Evolutionary conservation across 2,113 vertebrate species (phyloP).

Genomic region (Mesitornis unicolor): DNA sequence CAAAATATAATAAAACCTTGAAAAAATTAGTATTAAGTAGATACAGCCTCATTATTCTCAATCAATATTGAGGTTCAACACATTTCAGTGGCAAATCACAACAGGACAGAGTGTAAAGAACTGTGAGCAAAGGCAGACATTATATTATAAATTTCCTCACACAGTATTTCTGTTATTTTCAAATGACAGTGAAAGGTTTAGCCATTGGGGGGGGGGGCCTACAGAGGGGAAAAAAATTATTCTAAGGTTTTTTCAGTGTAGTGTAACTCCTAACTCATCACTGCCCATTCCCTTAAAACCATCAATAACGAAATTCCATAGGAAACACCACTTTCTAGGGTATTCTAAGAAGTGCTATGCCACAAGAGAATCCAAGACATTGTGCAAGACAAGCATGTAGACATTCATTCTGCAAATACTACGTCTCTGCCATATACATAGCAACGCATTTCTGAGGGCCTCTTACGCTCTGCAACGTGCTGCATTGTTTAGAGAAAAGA

Average conservation of each 20-base stretch:
- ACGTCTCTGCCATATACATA: neutral
- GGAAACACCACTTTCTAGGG: neutral
- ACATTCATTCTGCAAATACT: neutral
- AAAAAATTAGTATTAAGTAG: neutral
- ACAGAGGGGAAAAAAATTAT: neutral
- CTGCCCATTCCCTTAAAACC: neutral
- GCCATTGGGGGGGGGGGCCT: no score
- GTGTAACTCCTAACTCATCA: neutral
- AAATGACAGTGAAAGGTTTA: neutral
- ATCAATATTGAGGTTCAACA: neutral
- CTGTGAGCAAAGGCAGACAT: neutral
- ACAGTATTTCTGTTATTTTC: neutral
- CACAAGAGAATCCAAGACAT: neutral
- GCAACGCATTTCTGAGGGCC: neutral
- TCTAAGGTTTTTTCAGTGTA: neutral
- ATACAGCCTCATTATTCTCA: neutral
- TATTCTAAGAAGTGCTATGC: neutral
- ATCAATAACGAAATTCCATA: neutral
- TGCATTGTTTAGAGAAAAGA: conserved; percentile 32
- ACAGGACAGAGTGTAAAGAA: neutral
- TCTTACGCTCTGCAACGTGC: conserved; percentile 1
- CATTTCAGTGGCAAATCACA: neutral
- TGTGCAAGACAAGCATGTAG: neutral
- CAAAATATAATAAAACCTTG: neutral
- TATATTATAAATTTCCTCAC: neutral